Evolutionary conservation across 2,888 invertebrate genomes (phyloP).

Genomic region (Tipula vernalis): DNA sequence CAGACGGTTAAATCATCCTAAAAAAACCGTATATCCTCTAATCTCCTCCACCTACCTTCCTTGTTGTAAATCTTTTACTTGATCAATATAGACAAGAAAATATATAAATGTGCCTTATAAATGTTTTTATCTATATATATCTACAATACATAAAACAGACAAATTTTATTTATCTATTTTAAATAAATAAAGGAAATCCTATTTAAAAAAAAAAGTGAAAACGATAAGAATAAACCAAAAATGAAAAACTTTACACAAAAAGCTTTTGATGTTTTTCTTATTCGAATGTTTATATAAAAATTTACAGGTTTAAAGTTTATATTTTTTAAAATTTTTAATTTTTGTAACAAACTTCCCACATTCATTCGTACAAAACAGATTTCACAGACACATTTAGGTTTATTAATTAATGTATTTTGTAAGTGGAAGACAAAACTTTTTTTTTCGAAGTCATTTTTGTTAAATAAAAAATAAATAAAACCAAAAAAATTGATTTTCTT

Average conservation of each 20-base stretch:
- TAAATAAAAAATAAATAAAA: neutral
- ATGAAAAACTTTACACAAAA: neutral
- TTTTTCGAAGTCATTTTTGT: neutral
- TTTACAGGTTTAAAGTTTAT: neutral
- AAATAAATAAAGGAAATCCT: neutral
- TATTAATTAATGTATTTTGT: neutral
- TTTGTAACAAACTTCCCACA: neutral
- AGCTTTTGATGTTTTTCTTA: neutral
- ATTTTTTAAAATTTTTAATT: neutral
- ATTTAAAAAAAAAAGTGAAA: neutral
- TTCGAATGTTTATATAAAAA: neutral
- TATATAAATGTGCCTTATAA: slow-evolving; percentile 4
- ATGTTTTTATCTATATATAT: neutral
- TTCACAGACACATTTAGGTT: neutral
- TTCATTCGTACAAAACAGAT: neutral
- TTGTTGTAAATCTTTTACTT: neutral
- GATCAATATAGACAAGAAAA: neutral
- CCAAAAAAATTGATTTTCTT: neutral
- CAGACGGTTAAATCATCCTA: neutral
- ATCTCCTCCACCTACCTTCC: neutral
- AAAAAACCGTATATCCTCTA: neutral
- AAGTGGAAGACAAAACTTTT: neutral
- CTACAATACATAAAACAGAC: neutral
- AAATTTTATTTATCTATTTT: neutral
- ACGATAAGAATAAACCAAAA: neutral